phyloP scores from a whole-genome alignment of 2,888 invertebrate species.

The Oligia latruncula region DNA sequence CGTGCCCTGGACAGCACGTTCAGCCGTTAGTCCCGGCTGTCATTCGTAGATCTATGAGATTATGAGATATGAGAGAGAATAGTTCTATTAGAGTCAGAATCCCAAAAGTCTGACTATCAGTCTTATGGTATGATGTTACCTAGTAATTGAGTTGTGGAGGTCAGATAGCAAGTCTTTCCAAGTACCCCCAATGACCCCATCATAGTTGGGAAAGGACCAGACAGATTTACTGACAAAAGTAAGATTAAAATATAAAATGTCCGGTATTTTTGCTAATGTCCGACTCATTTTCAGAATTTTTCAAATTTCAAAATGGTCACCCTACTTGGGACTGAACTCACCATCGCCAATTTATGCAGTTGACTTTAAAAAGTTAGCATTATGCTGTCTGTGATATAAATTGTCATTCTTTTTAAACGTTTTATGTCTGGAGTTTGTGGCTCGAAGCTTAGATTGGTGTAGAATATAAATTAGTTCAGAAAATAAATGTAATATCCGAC shows the following conservation, averaged over 20 bases:
- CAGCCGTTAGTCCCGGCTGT: not conserved
- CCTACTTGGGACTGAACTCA: slow-evolving; percentile 18
- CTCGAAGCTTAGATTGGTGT: slow-evolving; percentile 19
- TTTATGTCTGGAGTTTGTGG: slow-evolving; percentile 24
- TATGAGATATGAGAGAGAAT: too few species aligned
- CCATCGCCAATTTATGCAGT: slow-evolving; percentile 39
- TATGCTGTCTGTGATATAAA: slow-evolving; percentile 37
- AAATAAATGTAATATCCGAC: too few species aligned
- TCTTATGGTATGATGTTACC: not conserved
- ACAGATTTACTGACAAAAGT: not conserved
- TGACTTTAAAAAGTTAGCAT: slow-evolving; percentile 46
- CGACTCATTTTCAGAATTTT: not conserved
- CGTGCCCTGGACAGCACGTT: not conserved
- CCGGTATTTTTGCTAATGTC: not conserved
- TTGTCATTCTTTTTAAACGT: slow-evolving; percentile 48
- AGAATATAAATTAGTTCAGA: slow-evolving; percentile 33
- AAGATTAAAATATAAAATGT: not conserved
- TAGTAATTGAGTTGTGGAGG: not conserved
- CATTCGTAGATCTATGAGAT: not conserved
- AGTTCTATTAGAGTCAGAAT: not conserved
- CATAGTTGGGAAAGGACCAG: not conserved
- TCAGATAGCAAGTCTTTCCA: not conserved
- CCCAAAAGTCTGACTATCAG: not conserved
- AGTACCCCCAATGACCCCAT: not conserved
- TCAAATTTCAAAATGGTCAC: not conserved